Base-by-base conservation (phyloP, 2,888 invertebrate genomes). In the Fabriciana adippe region DNA sequence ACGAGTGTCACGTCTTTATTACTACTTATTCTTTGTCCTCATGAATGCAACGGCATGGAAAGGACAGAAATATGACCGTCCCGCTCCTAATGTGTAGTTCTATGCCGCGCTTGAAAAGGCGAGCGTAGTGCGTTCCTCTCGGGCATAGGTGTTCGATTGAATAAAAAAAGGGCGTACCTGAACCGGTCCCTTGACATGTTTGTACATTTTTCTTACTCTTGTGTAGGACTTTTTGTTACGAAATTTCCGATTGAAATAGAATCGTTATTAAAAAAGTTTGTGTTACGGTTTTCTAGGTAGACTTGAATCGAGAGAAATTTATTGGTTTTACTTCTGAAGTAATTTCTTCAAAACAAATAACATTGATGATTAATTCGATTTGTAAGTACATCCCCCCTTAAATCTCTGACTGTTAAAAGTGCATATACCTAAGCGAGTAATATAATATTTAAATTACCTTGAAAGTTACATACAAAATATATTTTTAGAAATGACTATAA, bases 91-190 rank as follows among this genome's bases (percentile, higher is more conserved):
- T 63, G 70, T 73, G 74, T 73, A 72, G 70, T 71, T 66, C 79
- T 78, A 79, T 77, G 78, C 76, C 77, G 78, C 78, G 79, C 80
- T 79, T 76, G 82, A 84, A 84, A 84, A 67, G 87, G 84, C 80
- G 82, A 79, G 81, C 75, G 78, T 80, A 79, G 79, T 76, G 75
- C 82, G 85, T 89, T 88, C 86, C 85, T 86, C 79, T 88, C 89
- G 80, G 70, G 79, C 88, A 86, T 90, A 87, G 89, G 88, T 89
- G 89, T 89, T 86, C 85, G 83, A 88, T 89, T 87, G 86, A 89
- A 89, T 90, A 92, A 91, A 91, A 91, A 90, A 61, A 90, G 88
- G 90, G 87, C 88, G 89, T 92, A 92, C 92, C 91, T 92, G 90
- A 81, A 84, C 88, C 86, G 87, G 86, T 89, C 92, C 89, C 87